These are phyloP conservation scores for Lordiphosa fenestrarum DNA, from an alignment of 2,888 invertebrate genomes.

Conservation along the genomic window DNA sequence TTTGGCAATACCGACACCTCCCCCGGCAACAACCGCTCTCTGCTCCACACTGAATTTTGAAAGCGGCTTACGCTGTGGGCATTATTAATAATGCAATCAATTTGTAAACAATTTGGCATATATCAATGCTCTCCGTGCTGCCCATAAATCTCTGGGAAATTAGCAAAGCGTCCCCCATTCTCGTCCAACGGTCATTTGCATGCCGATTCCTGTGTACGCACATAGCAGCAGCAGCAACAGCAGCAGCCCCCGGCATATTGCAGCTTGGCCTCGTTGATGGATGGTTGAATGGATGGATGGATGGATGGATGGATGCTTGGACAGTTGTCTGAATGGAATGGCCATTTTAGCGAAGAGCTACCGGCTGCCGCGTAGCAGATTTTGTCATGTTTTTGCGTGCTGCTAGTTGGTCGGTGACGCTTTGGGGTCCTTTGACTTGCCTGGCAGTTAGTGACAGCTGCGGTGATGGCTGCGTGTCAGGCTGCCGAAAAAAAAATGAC, in stretches of 20 bases:
- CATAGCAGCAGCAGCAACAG: conserved; percentile 15
- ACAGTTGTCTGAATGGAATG: conserved; percentile 43
- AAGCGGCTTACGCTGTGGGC: conserved; percentile 44
- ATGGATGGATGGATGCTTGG: conserved; percentile 34
- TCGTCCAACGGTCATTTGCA: conserved; percentile 30
- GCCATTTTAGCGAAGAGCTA: conserved; percentile 12
- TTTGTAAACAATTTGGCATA: conserved; percentile 74
- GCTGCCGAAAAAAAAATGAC: conserved; percentile 2
- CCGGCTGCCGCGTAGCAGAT: conserved; percentile 36
- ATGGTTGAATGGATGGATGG: conserved; percentile 51
- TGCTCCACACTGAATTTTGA: conserved; percentile 44
- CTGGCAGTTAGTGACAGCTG: conserved; percentile 70
- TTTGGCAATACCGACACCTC: conserved; percentile 27
- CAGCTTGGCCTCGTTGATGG: conserved; percentile 57
- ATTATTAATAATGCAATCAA: conserved; percentile 73
- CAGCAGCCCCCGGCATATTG: conserved; percentile 56
- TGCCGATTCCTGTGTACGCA: conserved; percentile 24
- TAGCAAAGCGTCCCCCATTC: conserved; percentile 38
- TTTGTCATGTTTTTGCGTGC: conserved; percentile 44
- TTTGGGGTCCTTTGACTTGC: conserved; percentile 23
- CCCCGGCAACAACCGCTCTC: not conserved
- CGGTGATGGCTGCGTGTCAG: conserved; percentile 40
- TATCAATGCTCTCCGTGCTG: conserved; percentile 67
- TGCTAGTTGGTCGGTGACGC: conserved; percentile 19
- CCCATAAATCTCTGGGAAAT: conserved; percentile 66